Conservation (phyloP, 2,888 invertebrate species). For the Toxonevra muliebris region DNA sequence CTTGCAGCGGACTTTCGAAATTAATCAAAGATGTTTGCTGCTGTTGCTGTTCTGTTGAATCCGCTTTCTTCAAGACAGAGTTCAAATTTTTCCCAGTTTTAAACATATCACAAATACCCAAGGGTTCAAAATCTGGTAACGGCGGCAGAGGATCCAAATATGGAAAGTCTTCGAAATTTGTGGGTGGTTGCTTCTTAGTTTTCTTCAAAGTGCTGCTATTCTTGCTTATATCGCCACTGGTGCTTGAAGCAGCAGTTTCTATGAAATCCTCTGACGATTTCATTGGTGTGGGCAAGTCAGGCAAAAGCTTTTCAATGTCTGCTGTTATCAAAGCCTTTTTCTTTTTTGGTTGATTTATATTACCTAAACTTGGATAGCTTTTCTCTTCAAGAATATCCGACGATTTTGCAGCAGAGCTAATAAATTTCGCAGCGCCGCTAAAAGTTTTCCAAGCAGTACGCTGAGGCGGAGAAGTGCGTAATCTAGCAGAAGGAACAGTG, state of each 20-base stretch:
- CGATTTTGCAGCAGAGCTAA: background rate
- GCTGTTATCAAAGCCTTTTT: conserved; percentile 32
- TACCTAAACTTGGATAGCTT: conserved; percentile 39
- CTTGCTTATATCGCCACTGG: no score
- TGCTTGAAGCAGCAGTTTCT: background rate
- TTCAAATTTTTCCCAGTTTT: background rate
- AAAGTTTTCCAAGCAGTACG: conserved; percentile 45
- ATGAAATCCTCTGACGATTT: conserved; percentile 18
- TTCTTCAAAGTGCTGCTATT: conserved; percentile 9
- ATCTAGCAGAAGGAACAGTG: background rate
- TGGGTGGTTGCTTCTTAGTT: conserved; percentile 17
- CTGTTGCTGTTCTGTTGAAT: conserved; percentile 10
- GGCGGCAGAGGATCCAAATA: conserved; percentile 52
- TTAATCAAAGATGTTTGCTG: conserved; percentile 58
- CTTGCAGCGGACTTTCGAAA: conserved; percentile 62
- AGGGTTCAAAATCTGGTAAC: conserved; percentile 52
- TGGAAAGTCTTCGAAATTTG: conserved; percentile 50
- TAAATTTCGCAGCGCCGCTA: conserved; percentile 39
- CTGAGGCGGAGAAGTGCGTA: conserved; percentile 22
- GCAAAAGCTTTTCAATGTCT: conserved; percentile 31
- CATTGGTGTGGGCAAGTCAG: conserved; percentile 35
- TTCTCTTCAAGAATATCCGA: conserved; percentile 15
- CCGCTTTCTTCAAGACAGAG: conserved; percentile 11
- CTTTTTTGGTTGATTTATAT: conserved; percentile 16
- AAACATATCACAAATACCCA: conserved; percentile 42